Percentiles rank a stretch among this genome's conserved stretches.
Conservation (phyloP, 2,113 vertebrate species). For the Protobothrops flavoviridis region DNA sequence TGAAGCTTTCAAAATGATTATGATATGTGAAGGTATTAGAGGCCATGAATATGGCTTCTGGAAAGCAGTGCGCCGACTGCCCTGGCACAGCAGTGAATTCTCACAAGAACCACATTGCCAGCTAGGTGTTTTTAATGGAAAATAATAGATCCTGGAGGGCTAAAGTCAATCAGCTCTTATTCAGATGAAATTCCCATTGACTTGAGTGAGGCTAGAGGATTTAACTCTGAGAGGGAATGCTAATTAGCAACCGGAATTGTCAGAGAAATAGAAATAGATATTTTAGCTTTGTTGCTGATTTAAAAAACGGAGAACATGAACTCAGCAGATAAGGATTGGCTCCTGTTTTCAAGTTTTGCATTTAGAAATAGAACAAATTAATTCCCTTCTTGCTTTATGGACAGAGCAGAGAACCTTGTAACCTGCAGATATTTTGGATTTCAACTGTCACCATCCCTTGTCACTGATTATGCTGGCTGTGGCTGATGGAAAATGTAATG, state of each 20-base stretch:
- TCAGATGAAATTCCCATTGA: conserved; percentile 16
- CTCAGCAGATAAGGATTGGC: not conserved
- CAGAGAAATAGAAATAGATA: not conserved
- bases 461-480: not conserved
- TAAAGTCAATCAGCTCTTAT: conserved; percentile 28
- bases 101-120: not conserved
- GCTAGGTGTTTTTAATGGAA: conserved; percentile 27
- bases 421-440: not conserved
- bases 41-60: conserved; percentile 24
- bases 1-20: conserved; percentile 57
- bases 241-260: conserved; percentile 29
- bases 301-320: not conserved
- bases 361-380: not conserved
- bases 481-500: not conserved
- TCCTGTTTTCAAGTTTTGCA: not conserved
- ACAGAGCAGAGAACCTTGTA: not conserved
- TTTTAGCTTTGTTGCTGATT: not conserved
- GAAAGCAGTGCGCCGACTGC: not conserved
- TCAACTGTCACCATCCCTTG: not conserved
- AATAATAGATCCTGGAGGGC: conserved; percentile 27
- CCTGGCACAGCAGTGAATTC: conserved; percentile 11
- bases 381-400: not conserved
- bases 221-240: conserved; percentile 1
- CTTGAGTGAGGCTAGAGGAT: conserved; percentile 1
- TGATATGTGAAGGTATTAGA: conserved; percentile 44